Base-by-base conservation (phyloP, 2,797 vertebrate genomes). In the Dromococcyx pavoninus region DNA sequence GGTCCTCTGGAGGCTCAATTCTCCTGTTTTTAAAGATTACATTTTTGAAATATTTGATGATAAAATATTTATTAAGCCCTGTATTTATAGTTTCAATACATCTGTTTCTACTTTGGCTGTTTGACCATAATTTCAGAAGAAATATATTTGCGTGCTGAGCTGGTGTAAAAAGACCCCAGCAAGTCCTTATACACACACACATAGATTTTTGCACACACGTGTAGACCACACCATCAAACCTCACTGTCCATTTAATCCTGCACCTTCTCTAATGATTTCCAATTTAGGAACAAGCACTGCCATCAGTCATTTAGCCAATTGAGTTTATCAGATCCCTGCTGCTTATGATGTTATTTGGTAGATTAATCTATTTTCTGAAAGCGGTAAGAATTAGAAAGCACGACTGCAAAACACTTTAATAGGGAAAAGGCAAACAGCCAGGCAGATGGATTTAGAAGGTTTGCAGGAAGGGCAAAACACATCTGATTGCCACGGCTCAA, bases 31-130 rank as follows among this genome's bases (percentile, higher is more conserved):
- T 96, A 97, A 97, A 97, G 96, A 97, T 97, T 97, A 97, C 97
- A 97, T 97, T 98, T 97, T 95, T 97, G 97, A 98, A 98, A 98
- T 97, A 97, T 96, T 98, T 97, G 97, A 97, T 93, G 92, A 97
- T 98, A 97, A 98, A 98, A 98, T 98, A 98, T 98, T 98, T 98
- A 98, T 98, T 97, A 97, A 97, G 96, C 90, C 67, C 87, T 80
- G 91, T 91, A 94, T 97, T 98, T 96, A 76, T 97, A 95, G 97
- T 97, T 98, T 97, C 97, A 97, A 96, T 97, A 96, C 97, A 97
- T 97, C 97, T 98, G 97, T 97, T 97, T 97, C 95, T 96, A 80
- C 96, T 97, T 96, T 91, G 94, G 86, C 95, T 97, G 97, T 95
- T 97, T 97, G 97, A 97, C 97, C 96, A 96, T 95, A 61, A 97